A percentile compares a stretch with the other conserved stretches of the same genome.
Evolutionary conservation across 2,888 invertebrate genomes (phyloP).

Genomic region (Leistus spinibarbis): DNA sequence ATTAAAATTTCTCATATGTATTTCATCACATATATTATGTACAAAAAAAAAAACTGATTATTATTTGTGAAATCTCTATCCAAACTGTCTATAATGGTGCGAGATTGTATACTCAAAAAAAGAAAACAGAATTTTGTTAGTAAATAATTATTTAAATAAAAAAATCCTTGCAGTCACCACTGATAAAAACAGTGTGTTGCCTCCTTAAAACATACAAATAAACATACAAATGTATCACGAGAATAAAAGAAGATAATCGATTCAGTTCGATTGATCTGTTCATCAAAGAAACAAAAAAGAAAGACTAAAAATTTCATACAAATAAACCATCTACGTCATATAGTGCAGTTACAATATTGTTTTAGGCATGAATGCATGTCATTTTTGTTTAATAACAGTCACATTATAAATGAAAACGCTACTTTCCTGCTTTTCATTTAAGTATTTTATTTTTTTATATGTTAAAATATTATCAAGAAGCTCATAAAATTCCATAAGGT

Average conservation of each 20-base stretch:
- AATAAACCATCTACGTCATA: neutral
- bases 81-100: constrained; percentile 33
- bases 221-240: constrained; percentile 28
- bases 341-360: neutral
- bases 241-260: constrained; percentile 15
- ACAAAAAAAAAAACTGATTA: constrained; percentile 16
- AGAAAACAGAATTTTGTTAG: constrained; percentile 33
- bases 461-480: constrained; percentile 36
- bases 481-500: constrained; percentile 35
- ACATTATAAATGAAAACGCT: constrained; percentile 28
- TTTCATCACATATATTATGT: constrained; percentile 34
- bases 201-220: constrained; percentile 29
- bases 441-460: neutral
- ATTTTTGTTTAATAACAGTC: constrained; percentile 11
- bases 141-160: neutral
- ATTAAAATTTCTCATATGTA: constrained; percentile 39
- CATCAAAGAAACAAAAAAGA: neutral
- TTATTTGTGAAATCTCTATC: constrained; percentile 9
- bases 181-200: constrained; percentile 27
- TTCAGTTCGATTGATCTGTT: neutral
- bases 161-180: constrained; percentile 37
- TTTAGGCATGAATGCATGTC: neutral
- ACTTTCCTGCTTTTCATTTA: neutral
- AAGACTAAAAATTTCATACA: neutral
- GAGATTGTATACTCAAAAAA: constrained; percentile 18